phyloP scores from a whole-genome alignment of 2,888 invertebrate genomes.

The Cephalotes varians region DNA sequence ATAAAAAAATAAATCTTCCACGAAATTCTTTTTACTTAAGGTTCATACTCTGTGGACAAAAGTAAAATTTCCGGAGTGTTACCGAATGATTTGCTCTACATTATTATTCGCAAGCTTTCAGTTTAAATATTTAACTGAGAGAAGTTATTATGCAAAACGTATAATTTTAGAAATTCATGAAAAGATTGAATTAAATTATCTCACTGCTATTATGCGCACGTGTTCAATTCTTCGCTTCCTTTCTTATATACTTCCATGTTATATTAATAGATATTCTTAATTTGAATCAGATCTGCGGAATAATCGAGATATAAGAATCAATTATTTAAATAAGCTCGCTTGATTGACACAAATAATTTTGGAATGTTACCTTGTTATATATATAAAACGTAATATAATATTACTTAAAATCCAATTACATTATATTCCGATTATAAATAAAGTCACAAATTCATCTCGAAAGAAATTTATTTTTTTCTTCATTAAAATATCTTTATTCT shows the following conservation, averaged over 20 bases:
- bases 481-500: not conserved
- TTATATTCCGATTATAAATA: not conserved
- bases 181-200: conserved; percentile 18
- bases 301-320: not conserved
- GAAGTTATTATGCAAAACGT: not conserved
- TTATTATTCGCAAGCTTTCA: conserved; percentile 4
- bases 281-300: not conserved
- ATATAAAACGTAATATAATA: too few relatives aligned
- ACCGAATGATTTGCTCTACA: not conserved
- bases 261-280: not conserved
- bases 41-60: too few relatives aligned
- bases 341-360: not conserved
- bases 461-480: not conserved
- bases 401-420: not conserved
- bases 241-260: not conserved
- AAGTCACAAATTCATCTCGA: not conserved
- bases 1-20: not conserved
- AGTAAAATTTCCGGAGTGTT: not conserved
- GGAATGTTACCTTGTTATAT: not conserved
- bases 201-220: not conserved
- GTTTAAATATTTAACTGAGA: conserved; percentile 4
- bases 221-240: not conserved
- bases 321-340: not conserved
- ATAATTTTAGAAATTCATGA: not conserved
- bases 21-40: not conserved